Evolutionary conservation across 2,797 vertebrate species (phyloP), one percentile per base, ranked within the genome.

Genomic region (Gymnoscopelus microlampas): DNA sequence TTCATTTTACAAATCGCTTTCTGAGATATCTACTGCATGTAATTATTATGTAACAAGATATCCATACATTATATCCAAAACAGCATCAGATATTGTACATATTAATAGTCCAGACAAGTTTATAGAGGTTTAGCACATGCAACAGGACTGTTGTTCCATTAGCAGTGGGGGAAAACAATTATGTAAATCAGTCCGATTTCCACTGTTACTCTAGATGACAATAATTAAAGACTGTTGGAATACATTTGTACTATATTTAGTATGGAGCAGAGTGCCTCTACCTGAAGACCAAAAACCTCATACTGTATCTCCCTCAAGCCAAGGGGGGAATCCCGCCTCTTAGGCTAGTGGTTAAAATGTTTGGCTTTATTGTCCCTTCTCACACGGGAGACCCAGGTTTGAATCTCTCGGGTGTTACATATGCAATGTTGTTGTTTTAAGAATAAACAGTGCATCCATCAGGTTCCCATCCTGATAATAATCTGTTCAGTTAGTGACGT

Each of bases 401-500:
- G 39, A 44, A 44, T 44, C 39, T 7, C 39, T 44, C 9, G 9
- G 2, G 39, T 44, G 39, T 44, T 44, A 10, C 39, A 44, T 44
- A 4, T 29, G 26, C 26, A 29, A 29, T 29, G 26, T 10, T 44
- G 32, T 35, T 23, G 48, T 50, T 51, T 13, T 24, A 14, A 63
- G 26, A 4, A 50, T 50, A 23, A 48, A 49, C 6, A 1, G 9
- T 15, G 39, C 23, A 14, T 49, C 26, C 1, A 29, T 64, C 68
- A 74, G 48, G 58, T 51, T 51, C 19, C 49, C 70, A 19, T 29
- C 13, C 11, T 19, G 10, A 55, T 24, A 62, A 63, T 56, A 24
- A 51, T 66, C 60, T 48, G 4, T 19, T 48, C 48, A 60, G n/a
- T 10, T 60, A 35, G 3, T 61, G 55, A 35, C 32, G 3, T 35